Base-by-base conservation (phyloP, 2,113 vertebrate genomes). In the Bubo scandiacus region DNA sequence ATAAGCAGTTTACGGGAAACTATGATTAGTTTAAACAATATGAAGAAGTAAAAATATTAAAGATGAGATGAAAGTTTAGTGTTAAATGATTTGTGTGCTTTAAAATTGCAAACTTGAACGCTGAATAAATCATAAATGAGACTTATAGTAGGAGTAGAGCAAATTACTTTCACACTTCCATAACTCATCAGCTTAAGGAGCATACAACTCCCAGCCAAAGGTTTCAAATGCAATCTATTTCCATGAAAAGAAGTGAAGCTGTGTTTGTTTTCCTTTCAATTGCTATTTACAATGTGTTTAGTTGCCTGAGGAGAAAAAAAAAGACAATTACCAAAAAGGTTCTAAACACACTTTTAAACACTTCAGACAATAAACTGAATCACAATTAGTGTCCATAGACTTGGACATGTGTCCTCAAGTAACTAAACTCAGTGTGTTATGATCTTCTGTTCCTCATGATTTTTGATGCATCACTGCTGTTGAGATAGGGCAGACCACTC, bases 241-340 rank as follows among this genome's bases (percentile, higher is more conserved):
- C 67, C 86, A 32, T 26, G 75, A 83, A 83, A 94, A 90, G 74
- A 86, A 95, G 40, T 66, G 59, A 83, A 96, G 74, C 27, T 77
- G 6, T 81, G 78, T 80, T 80, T 88, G 71, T 80, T 94, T 96
- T 73, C 51, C 42, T 84, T 88, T 45, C 59, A 92, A 92, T 58
- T 81, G 59, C 45, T 66, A 51, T 36, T 92, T 88, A 90, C 58
- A 86, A 34, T 32, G 55, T 27, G 19, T 61, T 72, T 59, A 61
- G 22, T 32, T 80, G 80, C 58, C 58, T 38, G 7, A 73, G 20
- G 38, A 15, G 15, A 12, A 63, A 78, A 40, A n/a, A 42, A 55
- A 43, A 61, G 9, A n/a, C 18, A 80, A 59, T 52, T 75, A 86
- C 29, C 34, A 57, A 42, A 68, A 65, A 79, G 14, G 25, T 71